Evolutionary conservation across 2,888 invertebrate species (phyloP), one percentile per base, ranked within the genome.

Genomic region (Pantelozetes paolii): DNA sequence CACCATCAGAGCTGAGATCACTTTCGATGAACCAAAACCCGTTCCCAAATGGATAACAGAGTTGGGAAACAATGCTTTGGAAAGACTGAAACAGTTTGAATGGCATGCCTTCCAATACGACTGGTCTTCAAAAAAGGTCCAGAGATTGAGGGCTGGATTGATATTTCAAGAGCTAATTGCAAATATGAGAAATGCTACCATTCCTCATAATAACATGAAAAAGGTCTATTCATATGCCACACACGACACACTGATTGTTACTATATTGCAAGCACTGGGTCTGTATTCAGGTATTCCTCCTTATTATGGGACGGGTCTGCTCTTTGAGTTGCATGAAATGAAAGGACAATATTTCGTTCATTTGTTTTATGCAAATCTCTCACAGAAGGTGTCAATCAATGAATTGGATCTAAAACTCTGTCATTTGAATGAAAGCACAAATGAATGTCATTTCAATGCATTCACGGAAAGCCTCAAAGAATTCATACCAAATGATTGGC

Each of bases 351-450:
- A 26, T 50, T 40, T 23, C 3, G 71, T 71, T 64, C 71, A 71
- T 64, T 32, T 71, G 42, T 64, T 32, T 57, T 72, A 72, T 20
- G 72, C 72, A 42, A 72, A 72, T 28, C 62, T 72, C 8, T 64
- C 72, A 9, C 64, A n/a, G n/a, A 36, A 20, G 18, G 18, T 36
- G n/a, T 64, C 18, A 40, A 18, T n/a, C 20, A 32, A 20, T 2
- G 36, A 67, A 67, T 26, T 42, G 20, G 26, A 67, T n/a, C 2
- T 67, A n/a, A 67, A 36, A 3, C 3, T 40, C 18, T 67, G 67
- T 67, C 40, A 15, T 9, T 23, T 20, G 18, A 67, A 67, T 26
- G 9, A 40, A 67, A 67, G 2, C n/a, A 6, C 23, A 42, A 42
- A 42, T 67, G 5, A 42, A 11, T 67, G 42, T 42, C 23, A 42